Conservation (phyloP, 1,140 invertebrate species). For the Sarcophaga bullata region DNA sequence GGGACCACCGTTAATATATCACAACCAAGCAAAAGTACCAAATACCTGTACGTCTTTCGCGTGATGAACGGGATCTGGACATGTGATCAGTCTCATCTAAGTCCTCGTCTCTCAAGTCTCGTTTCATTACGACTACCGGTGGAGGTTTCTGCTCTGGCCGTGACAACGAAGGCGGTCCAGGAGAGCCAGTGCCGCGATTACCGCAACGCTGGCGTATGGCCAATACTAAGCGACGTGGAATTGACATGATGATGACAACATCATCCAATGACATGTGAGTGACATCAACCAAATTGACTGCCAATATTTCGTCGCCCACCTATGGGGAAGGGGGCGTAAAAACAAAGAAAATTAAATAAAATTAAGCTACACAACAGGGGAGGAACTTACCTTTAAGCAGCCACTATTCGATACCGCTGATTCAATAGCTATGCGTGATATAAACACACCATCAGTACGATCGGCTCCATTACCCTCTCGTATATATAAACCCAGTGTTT, state of each 20-base stretch:
- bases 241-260: constrained; percentile 99
- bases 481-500: constrained; percentile 97
- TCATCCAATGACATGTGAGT: constrained; percentile 97
- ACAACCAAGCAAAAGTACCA: constrained; percentile 54
- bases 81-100: constrained; percentile 69
- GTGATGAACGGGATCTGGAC: constrained; percentile 65
- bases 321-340: constrained; percentile 53
- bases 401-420: constrained; percentile 96
- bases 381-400: constrained; percentile 78
- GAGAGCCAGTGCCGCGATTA: constrained; percentile 73
- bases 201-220: constrained; percentile 83
- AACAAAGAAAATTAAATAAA: not conserved
- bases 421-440: constrained; percentile 96
- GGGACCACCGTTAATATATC: constrained; percentile 53
- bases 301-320: constrained; percentile 98
- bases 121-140: constrained; percentile 93
- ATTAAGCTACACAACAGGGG: not conserved
- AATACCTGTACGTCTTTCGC: constrained; percentile 69
- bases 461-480: constrained; percentile 95
- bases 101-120: constrained; percentile 88
- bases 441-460: constrained; percentile 95
- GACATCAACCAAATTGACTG: constrained; percentile 97
- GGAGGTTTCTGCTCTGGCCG: constrained; percentile 86
- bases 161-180: constrained; percentile 70
- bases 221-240: constrained; percentile 92